A percentile compares a stretch with the other conserved stretches of the same genome.
These are phyloP conservation scores for Phenganax stokvisi DNA, from an alignment of 92 coral and sea anemone genomes.

Conservation along the genomic window DNA sequence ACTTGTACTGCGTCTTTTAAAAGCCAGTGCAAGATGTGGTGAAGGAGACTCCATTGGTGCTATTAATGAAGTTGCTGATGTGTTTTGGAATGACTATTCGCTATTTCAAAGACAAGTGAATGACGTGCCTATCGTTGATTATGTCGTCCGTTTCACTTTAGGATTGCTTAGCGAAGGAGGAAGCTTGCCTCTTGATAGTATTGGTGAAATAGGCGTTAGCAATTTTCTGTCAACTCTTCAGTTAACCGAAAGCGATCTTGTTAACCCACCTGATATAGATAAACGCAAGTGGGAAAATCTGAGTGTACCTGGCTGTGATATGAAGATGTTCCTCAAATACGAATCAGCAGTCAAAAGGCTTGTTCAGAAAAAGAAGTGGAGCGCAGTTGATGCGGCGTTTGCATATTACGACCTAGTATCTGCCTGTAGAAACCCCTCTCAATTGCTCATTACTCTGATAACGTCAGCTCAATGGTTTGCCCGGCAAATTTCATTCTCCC, in stretches of 20 bases:
- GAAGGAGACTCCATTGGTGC: conserved; percentile 30
- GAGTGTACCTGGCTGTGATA: conserved; percentile 35
- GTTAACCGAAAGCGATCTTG: conserved; percentile 25
- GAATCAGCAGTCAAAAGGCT: conserved; percentile 41
- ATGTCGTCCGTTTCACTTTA: conserved; percentile 35
- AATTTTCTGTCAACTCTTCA: conserved; percentile 38
- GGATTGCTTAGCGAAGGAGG: conserved; percentile 7
- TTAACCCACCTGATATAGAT: conserved; percentile 39
- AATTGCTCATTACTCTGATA: conserved; percentile 28
- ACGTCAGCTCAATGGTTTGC: conserved; percentile 55
- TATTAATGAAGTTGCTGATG: conserved; percentile 33
- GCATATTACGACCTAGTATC: conserved; percentile 33
- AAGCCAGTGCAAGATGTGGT: conserved; percentile 9
- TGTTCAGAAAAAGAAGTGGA: conserved; percentile 24
- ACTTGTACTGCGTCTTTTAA: conserved; percentile 32
- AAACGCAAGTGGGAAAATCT: conserved; percentile 34
- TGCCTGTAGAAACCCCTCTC: conserved; percentile 32
- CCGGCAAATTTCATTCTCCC: conserved; percentile 29
- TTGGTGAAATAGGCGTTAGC: conserved; percentile 14
- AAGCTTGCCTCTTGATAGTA: conserved; percentile 11
- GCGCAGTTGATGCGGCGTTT: conserved; percentile 30
- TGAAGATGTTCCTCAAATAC: conserved; percentile 49
- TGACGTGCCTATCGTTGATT: conserved; percentile 4
- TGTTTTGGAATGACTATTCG: conserved; percentile 39
- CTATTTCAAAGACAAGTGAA: conserved; percentile 3